Evolutionary conservation across 1,140 invertebrate genomes (phyloP).

Genomic region (Adoxophyes honmai): DNA sequence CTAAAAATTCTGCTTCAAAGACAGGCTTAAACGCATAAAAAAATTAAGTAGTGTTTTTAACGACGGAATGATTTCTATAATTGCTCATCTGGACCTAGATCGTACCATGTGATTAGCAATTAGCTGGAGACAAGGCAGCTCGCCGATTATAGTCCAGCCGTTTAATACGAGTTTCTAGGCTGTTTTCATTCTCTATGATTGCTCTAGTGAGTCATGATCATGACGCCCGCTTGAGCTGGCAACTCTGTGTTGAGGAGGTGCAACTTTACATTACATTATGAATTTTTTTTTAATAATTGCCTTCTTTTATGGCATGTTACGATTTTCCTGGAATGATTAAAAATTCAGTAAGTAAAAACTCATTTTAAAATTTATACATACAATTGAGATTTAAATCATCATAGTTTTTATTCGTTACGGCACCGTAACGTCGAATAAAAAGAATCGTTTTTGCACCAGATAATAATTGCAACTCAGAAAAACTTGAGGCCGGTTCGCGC

Average conservation of each 20-base stretch:
- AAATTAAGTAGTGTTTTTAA: constrained; percentile 10
- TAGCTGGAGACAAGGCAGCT: constrained; percentile 3
- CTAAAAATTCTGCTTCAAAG: constrained; percentile 16
- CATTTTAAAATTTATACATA: too few relatives aligned
- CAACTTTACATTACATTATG: too few relatives aligned
- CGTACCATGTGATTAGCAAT: constrained; percentile 12
- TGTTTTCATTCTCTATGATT: constrained; percentile 7
- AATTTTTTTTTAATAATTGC: too few relatives aligned
- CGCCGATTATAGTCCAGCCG: neutral
- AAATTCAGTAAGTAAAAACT: too few relatives aligned
- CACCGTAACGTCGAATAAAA: constrained; percentile 1
- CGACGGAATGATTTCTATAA: constrained; percentile 5
- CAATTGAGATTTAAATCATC: too few relatives aligned
- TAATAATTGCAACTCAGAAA: neutral
- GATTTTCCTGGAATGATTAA: too few relatives aligned
- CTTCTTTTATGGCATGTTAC: too few relatives aligned
- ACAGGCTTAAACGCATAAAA: neutral
- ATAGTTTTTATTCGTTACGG: neutral
- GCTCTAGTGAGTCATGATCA: constrained; percentile 3
- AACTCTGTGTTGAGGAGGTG: too few relatives aligned
- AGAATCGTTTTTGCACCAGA: constrained; percentile 6
- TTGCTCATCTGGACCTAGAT: constrained; percentile 7
- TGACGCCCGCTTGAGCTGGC: neutral
- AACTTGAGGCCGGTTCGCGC: neutral
- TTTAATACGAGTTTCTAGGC: constrained; percentile 11